Conservation (phyloP, 2,113 vertebrate genomes). For the Rhegmatorhina hoffmannsi region DNA sequence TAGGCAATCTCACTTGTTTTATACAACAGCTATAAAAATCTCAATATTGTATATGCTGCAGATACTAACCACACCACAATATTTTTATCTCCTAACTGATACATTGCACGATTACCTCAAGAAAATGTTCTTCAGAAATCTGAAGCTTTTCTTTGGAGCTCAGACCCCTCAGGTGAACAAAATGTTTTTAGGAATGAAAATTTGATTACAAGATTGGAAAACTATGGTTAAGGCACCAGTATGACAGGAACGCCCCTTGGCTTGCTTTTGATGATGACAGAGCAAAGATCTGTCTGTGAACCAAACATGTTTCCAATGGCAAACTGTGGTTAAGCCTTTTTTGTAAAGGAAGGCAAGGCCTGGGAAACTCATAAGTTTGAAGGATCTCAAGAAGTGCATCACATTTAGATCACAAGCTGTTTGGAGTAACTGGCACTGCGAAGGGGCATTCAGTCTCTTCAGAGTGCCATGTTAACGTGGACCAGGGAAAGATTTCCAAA, state of each 20-base stretch:
- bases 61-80: not conserved
- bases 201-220: not conserved
- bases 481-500: not conserved
- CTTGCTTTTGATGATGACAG: not conserved
- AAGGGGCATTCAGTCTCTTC: not conserved
- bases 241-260: not conserved
- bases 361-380: not conserved
- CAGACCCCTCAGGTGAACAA: not conserved
- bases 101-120: not conserved
- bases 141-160: not conserved
- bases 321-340: not conserved
- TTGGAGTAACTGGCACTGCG: not conserved
- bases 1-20: not conserved
- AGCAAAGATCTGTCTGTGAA: not conserved
- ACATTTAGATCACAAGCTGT: not conserved
- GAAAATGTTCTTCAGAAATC: not conserved
- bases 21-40: not conserved
- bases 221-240: not conserved
- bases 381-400: not conserved
- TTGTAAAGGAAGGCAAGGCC: not conserved
- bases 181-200: not conserved
- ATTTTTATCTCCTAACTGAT: not conserved
- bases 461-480: not conserved
- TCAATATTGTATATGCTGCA: rapidly evolving
- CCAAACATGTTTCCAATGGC: not conserved